Conservation (phyloP, 2,113 vertebrate species). For the Anser brachyrhynchus region DNA sequence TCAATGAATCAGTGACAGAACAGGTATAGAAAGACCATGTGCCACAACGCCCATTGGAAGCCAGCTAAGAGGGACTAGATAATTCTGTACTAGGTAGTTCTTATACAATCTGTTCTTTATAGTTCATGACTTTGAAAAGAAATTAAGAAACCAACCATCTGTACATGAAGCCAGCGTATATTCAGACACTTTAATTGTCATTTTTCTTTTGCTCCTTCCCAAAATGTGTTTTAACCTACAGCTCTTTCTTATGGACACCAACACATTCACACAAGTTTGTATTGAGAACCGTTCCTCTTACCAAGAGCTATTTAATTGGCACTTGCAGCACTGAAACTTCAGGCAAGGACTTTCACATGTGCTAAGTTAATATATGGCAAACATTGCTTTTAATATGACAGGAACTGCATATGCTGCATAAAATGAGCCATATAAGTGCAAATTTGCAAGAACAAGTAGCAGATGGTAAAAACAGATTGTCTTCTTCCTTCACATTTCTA, state of each 20-base stretch:
- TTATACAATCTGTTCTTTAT: neutral
- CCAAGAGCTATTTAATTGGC: neutral
- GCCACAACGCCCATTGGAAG: neutral
- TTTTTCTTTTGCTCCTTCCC: neutral
- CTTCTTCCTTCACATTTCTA: neutral
- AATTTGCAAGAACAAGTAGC: neutral
- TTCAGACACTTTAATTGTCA: neutral
- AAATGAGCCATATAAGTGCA: neutral
- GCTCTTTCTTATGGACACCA: neutral
- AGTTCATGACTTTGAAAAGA: neutral
- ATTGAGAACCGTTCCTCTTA: neutral
- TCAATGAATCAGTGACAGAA: neutral
- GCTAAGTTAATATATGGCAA: neutral
- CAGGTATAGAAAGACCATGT: neutral
- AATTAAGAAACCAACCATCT: neutral
- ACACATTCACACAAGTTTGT: neutral
- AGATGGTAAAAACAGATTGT: slow-evolving; percentile 10
- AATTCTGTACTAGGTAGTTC: neutral
- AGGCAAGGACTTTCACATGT: neutral
- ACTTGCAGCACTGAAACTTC: neutral
- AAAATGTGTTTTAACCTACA: neutral
- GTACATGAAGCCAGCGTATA: neutral
- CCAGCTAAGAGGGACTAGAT: neutral
- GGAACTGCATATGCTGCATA: neutral
- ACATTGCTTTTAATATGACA: neutral